Conservation (phyloP, 35 echinoderm and acorn worm genomes). For the Holothuria glaberrima region DNA sequence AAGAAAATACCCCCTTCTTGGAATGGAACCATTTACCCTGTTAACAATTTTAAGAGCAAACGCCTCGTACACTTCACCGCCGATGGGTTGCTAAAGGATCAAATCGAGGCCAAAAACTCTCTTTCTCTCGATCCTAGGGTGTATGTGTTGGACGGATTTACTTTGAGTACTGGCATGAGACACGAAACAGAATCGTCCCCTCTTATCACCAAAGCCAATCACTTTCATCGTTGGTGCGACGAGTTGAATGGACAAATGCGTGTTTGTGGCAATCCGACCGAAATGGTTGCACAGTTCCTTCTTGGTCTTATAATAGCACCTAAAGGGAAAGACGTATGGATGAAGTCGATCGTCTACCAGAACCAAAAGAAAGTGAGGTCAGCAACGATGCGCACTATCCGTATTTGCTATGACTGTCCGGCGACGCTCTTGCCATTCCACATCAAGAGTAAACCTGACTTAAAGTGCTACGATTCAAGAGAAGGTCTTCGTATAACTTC, state of each 20-base stretch:
- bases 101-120: background rate
- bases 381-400: background rate
- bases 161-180: background rate
- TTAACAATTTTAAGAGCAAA: constrained; percentile 17
- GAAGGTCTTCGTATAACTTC: background rate
- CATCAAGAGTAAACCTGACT: background rate
- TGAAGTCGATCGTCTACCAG: background rate
- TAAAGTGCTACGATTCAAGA: background rate
- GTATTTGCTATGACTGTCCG: constrained; percentile 15
- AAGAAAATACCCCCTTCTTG: constrained; percentile 15
- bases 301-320: background rate
- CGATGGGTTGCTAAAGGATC: background rate
- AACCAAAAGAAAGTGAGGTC: too few species aligned
- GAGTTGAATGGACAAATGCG: constrained; percentile 5
- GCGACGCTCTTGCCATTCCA: background rate
- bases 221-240: constrained; percentile 19
- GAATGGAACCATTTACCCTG: constrained; percentile 37
- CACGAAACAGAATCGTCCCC: background rate
- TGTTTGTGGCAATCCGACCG: constrained; percentile 30
- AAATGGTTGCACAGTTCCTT: constrained; percentile 18
- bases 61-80: background rate
- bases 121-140: background rate
- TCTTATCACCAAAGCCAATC: background rate
- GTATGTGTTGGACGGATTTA: constrained; percentile 10
- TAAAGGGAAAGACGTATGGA: background rate